Base-by-base conservation (phyloP, 2,888 invertebrate species). In the Drosophila setosimentum region DNA sequence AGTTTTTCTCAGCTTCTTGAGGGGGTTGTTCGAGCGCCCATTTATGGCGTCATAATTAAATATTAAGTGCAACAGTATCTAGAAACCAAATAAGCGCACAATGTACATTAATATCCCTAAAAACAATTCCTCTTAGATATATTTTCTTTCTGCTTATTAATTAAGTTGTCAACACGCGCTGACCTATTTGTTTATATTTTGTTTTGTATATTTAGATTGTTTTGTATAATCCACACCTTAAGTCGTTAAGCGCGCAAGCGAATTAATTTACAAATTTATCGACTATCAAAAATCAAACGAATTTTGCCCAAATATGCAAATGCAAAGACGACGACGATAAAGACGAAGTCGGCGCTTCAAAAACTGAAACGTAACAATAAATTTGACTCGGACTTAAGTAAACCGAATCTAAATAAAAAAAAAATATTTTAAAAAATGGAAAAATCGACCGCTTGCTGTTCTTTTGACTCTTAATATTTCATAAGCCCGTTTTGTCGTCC, bases 271-370 rank as follows among this genome's bases (percentile, higher is more conserved):
- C 72, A 84, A 86, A 82, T 87, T 87, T 88, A 89, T 83, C 40
- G 42, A 29, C 54, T 35, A 67, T 76, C 60, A 53, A 53, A 68
- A 59, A 77, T 84, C 80, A 76, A 82, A 76, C 61, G 73, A 76
- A 87, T 75, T 82, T 82, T 78, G 80, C 80, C 77, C 59, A 79
- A 84, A 85, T 87, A 91, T 89, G 91, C 87, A 86, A 90, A 90
- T 89, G 40, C 21, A 49, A 35, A 57, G 27, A 18, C 50, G 32
- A 59, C 13, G n/a, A 16, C 37, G 13, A n/a, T 29, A 10, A 24
- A 24, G 10, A 49, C 27, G 8, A 30, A 8, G 78, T 68, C 77
- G 78, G 76, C 85, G 78, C 79, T 83, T 82, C 72, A 88, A 76
- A 81, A 86, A 62, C 69, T 68, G 87, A 73, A 68, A 68, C 75